phyloP scores from a whole-genome alignment of 2,797 vertebrate genomes.

The Delichon dasypus region DNA sequence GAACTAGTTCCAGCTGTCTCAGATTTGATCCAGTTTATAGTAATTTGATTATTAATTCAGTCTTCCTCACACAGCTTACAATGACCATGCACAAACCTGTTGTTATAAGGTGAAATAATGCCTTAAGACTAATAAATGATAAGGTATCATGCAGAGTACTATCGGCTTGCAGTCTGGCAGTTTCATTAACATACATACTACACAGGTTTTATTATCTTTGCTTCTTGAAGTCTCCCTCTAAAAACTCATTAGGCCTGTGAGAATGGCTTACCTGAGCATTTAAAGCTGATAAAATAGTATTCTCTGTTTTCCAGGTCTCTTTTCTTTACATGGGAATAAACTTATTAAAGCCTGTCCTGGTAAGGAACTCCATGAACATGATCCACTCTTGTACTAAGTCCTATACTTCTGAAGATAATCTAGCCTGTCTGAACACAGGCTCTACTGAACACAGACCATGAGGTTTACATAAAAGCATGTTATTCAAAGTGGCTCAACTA shows the following conservation, averaged over 20 bases:
- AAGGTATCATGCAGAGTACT: background rate
- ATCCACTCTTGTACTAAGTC: background rate
- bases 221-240: background rate
- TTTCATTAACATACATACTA: background rate
- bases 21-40: background rate
- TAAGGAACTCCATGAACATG: background rate
- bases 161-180: background rate
- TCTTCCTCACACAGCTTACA: background rate
- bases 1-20: background rate
- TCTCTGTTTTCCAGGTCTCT: background rate
- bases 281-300: background rate
- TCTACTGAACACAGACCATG: background rate
- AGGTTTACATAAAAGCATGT: background rate
- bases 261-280: background rate
- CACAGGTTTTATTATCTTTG: background rate
- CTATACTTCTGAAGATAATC: background rate
- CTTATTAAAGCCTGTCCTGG: background rate
- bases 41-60: background rate
- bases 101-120: background rate
- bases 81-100: background rate
- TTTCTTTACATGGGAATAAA: background rate
- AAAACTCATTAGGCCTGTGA: background rate
- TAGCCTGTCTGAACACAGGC: background rate
- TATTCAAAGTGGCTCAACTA: background rate
- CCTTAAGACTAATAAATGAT: background rate